Conservation (phyloP, 2,797 vertebrate species). For the Enteromius fasciolatus region DNA sequence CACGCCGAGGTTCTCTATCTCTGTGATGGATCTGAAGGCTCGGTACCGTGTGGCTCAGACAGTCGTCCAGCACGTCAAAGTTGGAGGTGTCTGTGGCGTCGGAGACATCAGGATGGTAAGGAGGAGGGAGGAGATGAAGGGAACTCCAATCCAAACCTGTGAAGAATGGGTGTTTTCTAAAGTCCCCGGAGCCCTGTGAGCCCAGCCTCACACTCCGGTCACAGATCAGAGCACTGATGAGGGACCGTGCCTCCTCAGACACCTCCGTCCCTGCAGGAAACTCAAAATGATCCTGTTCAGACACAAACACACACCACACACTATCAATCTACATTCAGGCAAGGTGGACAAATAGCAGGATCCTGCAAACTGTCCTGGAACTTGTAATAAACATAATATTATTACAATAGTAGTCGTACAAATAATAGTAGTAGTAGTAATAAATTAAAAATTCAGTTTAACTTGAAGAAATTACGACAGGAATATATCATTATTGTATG, state of each 20-base stretch:
- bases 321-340: too few relatives aligned
- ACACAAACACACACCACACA: neutral
- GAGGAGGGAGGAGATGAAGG: conserved; percentile 75
- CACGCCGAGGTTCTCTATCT: neutral
- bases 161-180: conserved; percentile 82
- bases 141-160: conserved; percentile 79
- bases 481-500: neutral
- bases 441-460: neutral
- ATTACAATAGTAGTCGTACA: too few relatives aligned
- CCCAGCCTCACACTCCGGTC: conserved; percentile 80
- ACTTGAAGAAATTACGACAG: neutral
- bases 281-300: conserved; percentile 80
- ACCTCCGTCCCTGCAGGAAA: conserved; percentile 75
- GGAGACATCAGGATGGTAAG: conserved; percentile 80
- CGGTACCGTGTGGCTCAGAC: conserved; percentile 81
- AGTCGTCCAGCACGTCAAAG: conserved; percentile 86
- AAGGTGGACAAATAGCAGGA: too few relatives aligned
- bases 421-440: too few relatives aligned
- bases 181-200: conserved; percentile 74
- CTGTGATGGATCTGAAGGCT: neutral
- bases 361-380: too few relatives aligned
- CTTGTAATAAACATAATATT: too few relatives aligned
- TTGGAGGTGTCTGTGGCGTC: conserved; percentile 87
- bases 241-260: conserved; percentile 74
- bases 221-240: conserved; percentile 82